Evolutionary conservation across 2,797 vertebrate species (phyloP).

Genomic region (Lacerta viridis): DNA sequence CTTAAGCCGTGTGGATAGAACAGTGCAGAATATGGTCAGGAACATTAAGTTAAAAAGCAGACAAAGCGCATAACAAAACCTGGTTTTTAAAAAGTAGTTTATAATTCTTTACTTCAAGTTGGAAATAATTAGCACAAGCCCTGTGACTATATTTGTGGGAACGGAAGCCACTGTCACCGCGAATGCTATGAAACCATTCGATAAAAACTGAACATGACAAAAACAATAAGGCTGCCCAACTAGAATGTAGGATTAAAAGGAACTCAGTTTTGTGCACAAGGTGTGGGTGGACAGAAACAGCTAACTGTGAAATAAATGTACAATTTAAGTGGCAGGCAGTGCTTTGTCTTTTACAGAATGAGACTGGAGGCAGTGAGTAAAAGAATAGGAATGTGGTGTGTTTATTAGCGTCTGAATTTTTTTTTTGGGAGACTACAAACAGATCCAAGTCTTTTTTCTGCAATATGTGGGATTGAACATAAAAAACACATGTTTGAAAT

Average conservation of each 20-base stretch:
- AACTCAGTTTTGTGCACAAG: background rate
- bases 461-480: conserved; percentile 11
- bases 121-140: background rate
- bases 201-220: background rate
- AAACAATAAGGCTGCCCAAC: background rate
- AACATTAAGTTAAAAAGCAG: background rate
- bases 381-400: background rate
- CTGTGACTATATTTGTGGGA: background rate
- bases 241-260: background rate
- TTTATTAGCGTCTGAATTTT: conserved; percentile 11
- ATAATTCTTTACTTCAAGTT: conserved; percentile 1
- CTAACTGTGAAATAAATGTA: conserved; percentile 4
- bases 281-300: background rate
- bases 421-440: conserved; percentile 5
- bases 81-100: background rate
- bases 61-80: background rate
- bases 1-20: background rate
- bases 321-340: conserved; percentile 13
- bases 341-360: background rate
- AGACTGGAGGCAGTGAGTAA: background rate
- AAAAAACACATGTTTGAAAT: conserved; percentile 25
- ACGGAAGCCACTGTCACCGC: background rate
- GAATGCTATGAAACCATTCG: background rate
- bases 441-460: conserved; percentile 26
- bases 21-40: background rate